Conservation (phyloP, 2,113 vertebrate species). For the Hylia prasina region DNA sequence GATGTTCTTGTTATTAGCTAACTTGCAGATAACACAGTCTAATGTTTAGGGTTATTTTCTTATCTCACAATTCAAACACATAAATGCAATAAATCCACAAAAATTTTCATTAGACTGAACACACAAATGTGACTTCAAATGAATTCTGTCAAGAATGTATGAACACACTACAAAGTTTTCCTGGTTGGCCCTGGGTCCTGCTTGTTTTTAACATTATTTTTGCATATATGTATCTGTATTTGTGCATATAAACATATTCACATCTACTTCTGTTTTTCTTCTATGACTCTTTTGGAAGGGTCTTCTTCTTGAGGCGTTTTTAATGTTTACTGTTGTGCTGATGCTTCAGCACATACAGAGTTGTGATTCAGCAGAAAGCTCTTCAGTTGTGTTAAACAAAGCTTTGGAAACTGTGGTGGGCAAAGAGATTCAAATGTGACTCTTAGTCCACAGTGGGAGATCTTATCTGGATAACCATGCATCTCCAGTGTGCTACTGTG, state of each 20-base stretch:
- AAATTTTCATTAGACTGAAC: background rate
- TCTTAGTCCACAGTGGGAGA: background rate
- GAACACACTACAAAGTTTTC: background rate
- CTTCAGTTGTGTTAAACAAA: background rate
- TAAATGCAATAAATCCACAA: background rate
- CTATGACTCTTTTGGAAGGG: background rate
- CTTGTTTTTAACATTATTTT: background rate
- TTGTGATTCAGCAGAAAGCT: background rate
- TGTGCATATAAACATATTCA: background rate
- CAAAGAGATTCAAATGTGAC: background rate
- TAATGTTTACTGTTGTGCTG: background rate
- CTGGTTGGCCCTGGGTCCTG: background rate
- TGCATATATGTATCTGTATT: background rate
- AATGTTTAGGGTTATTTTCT: background rate
- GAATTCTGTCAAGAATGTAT: background rate
- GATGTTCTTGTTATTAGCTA: background rate
- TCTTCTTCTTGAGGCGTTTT: background rate
- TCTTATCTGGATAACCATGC: fast-evolving
- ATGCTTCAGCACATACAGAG: background rate
- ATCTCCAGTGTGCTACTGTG: background rate
- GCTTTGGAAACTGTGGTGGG: background rate
- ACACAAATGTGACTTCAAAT: background rate
- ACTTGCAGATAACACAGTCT: background rate
- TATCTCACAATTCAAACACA: background rate
- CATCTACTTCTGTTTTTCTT: background rate